Percentiles rank a stretch among this genome's conserved stretches.
Conservation (phyloP, 2,113 vertebrate genomes). For the Typhlomys cinereus region DNA sequence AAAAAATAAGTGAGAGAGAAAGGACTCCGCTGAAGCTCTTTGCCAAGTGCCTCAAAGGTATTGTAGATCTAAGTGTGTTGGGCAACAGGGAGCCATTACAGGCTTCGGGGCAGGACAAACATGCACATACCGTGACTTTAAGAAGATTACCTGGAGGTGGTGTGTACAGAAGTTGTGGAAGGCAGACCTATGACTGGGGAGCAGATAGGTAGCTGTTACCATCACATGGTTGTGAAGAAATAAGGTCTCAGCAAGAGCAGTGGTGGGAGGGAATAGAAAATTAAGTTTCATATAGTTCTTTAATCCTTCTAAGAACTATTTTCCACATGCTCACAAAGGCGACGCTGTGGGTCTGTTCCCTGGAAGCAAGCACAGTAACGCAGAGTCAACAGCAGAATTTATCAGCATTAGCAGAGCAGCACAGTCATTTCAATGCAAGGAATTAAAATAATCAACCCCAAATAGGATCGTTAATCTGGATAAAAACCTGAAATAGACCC, state of each 20-base stretch:
- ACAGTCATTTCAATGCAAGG: constrained; percentile 10
- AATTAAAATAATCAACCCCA: constrained; percentile 52
- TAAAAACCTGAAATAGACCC: constrained; percentile 8
- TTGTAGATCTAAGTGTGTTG: neutral
- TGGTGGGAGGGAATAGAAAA: constrained; percentile 26
- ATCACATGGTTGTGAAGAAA: neutral
- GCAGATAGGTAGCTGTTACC: neutral
- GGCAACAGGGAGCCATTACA: neutral
- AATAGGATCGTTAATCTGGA: constrained; percentile 44
- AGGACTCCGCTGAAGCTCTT: neutral
- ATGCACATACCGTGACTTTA: neutral
- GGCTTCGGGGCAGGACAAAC: constrained; percentile 13
- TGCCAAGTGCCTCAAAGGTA: neutral
- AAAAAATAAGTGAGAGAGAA: neutral
- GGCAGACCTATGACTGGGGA: neutral
- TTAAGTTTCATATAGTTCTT: constrained; percentile 40
- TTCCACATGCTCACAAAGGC: neutral
- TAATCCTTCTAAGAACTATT: constrained; percentile 42
- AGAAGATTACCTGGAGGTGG: neutral
- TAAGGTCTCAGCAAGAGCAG: neutral
- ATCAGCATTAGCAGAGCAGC: constrained; percentile 34
- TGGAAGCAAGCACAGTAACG: neutral
- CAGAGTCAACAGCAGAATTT: constrained; percentile 32
- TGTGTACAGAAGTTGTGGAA: neutral
- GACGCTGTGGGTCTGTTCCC: neutral